Base-by-base conservation (phyloP, 2,888 invertebrate genomes). In the Cheilosia grossa region DNA sequence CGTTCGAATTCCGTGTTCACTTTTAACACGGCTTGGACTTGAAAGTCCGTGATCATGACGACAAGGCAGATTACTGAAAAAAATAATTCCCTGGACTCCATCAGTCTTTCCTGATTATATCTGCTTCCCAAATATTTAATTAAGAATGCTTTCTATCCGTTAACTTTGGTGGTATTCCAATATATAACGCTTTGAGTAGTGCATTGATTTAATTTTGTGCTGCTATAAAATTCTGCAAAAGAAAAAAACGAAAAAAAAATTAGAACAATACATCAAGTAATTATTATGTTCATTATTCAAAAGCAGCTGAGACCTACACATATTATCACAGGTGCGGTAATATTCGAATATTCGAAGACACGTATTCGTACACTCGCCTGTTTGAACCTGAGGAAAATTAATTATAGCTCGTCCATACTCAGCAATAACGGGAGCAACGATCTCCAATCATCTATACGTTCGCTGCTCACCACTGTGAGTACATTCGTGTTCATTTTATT, bases 1-100 rank as follows among this genome's bases (percentile, higher is more conserved):
- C 90, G 89, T 54, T 91, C 91, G 69, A 91, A 86, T 86, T 91
- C 91, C 87, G 90, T 91, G 78, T 91, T 91, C 56, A 90, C 90
- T 58, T 90, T 91, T n/a, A 91, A 90, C 91, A 90, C 90, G 75
- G 67, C 75, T 27, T 72, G 17, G 9, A 69, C 82, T 13, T 37
- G 4, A 56, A 61, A 53, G 44, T 64, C 88, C 21, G 89, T 88
- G 61, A 88, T 74, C 30, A 90, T 74, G 24, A 91, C 82, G 10
- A 88, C 64, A 66, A 90, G 85, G 56, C 89, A 88, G 27, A 89
- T 88, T 37, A 88, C 13, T 69, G 89, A 81, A 63, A 89, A 58
- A 42, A 90, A 72, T 81, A 90, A 86, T 80, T 89, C 87, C 73
- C 88, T 88, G 64, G 89, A 88, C 82, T 88, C 88, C 91, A 91